phyloP scores from a whole-genome alignment of 2,113 vertebrate species.

The Cervus canadensis region DNA sequence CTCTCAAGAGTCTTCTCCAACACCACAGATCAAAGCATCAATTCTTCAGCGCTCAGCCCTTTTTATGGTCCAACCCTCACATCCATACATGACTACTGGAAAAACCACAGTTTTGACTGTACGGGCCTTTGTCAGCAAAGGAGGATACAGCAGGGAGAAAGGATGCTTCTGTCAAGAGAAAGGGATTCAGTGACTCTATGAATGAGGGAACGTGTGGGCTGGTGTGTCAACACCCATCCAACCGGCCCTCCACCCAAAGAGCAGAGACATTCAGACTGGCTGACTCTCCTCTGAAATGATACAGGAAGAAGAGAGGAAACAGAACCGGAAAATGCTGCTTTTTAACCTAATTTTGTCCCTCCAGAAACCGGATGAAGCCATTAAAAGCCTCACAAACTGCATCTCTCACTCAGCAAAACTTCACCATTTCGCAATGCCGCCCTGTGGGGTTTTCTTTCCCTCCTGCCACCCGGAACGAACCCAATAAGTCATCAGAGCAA shows the following conservation, averaged over 20 bases:
- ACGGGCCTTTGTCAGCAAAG: rapidly evolving
- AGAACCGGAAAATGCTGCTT: not conserved
- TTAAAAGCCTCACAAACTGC: not conserved
- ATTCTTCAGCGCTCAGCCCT: rapidly evolving
- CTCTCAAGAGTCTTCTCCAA: not conserved
- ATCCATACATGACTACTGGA: not conserved
- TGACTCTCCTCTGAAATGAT: rapidly evolving
- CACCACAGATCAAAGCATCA: not conserved
- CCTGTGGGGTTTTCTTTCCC: not conserved
- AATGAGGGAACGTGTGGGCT: rapidly evolving
- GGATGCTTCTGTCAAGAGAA: rapidly evolving
- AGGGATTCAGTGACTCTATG: rapidly evolving
- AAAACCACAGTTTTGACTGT: not conserved
- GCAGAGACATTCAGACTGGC: rapidly evolving
- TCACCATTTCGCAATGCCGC: not conserved
- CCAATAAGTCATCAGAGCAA: no score
- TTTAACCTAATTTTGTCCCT: not conserved
- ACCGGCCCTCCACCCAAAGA: rapidly evolving
- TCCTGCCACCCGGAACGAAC: not conserved
- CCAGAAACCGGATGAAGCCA: not conserved
- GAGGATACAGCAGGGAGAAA: rapidly evolving
- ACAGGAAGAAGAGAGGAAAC: not conserved
- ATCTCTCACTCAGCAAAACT: not conserved
- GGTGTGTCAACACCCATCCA: rapidly evolving
- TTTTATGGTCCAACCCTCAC: not conserved